phyloP scores from a whole-genome alignment of 2,888 invertebrate genomes.

The Drosophila antonietae region DNA sequence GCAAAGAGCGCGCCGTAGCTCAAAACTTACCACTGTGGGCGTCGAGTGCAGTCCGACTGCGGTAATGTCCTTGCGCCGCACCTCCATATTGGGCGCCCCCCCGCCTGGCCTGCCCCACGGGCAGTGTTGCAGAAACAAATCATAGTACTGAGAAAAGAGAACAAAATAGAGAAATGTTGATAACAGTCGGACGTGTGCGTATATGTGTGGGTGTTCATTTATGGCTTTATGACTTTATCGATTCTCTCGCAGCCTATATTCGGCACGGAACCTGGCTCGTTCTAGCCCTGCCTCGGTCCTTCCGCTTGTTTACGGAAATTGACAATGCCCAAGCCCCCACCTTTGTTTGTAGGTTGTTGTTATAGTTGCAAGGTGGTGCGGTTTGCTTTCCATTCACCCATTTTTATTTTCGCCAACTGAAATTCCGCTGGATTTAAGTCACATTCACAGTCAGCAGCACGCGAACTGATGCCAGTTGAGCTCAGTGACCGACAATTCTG shows the following conservation, averaged over 20 bases:
- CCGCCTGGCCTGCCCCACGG: conserved; percentile 92
- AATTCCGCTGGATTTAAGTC: conserved; percentile 24
- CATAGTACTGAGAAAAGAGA: conserved; percentile 85
- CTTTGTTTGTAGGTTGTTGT: conserved; percentile 82
- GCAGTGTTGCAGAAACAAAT: conserved; percentile 90
- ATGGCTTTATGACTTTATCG: conserved; percentile 50
- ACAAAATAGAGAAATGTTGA: not conserved
- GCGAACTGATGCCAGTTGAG: conserved; percentile 44
- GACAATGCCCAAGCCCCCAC: conserved; percentile 11
- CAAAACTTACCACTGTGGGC: conserved; percentile 85
- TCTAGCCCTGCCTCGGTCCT: conserved; percentile 26
- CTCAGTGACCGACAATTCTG: conserved; percentile 25
- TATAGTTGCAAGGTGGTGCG: conserved; percentile 77
- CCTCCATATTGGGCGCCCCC: conserved; percentile 89
- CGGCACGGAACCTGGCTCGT: conserved; percentile 23
- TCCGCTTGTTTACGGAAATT: conserved; percentile 52
- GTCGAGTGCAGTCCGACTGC: conserved; percentile 89
- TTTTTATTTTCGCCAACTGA: conserved; percentile 31
- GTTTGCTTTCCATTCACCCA: conserved; percentile 61
- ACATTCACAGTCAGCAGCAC: conserved; percentile 40
- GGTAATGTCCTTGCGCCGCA: conserved; percentile 89
- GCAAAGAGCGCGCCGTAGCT: not conserved
- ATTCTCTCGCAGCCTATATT: conserved; percentile 61
- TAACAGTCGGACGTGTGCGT: not conserved
- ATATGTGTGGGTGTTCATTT: conserved; percentile 7